Evolutionary conservation across 1,140 invertebrate species (phyloP), one percentile per base, ranked within the genome.

Genomic region (Drosophila prosaltans): DNA sequence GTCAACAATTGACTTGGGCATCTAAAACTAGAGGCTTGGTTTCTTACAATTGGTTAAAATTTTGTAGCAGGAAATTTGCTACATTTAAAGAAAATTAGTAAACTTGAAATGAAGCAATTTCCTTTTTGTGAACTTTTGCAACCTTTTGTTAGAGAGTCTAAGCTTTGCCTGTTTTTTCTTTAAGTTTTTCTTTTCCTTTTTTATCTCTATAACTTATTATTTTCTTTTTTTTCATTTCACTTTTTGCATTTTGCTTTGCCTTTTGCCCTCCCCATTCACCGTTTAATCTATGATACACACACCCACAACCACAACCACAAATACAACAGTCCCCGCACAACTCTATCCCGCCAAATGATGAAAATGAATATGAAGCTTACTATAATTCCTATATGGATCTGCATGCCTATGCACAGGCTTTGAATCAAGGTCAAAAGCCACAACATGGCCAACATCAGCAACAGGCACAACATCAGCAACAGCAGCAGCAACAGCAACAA

Each of bases 361-460:
- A 90, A 55, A 41, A 43, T 32, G 81, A 85, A 28, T 81, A 90
- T 60, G 85, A 90, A 72, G 83, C 69, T 65, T 91, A 85, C 58
- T 91, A 89, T 74, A 80, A 91, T 68, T 83, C 88, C 65, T 91
- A 91, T 74, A 70, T 84, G 88, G 83, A 88, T 48, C 69, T 80
- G 81, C 84, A 88, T 61, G 74, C 80, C 36, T 86, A 81, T 74
- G 70, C 76, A 54, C 83, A 86, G 63, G 71, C 64, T 39, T 26
- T 71, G 48, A 55, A 39, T 70, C 72, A 65, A 41, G 67, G 65
- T 64, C 80, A 72, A 65, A 78, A 68, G 57, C 69, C 62, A 58
- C 79, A 77, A 16, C 61, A 62, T 6, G 72, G 74, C 16, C 68
- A 76, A 28, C 71, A 77, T n/a, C 79, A 84, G 48, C 79, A 70